Conservation (phyloP, 92 coral and sea anemone species). For the Phenganax subtilis region DNA sequence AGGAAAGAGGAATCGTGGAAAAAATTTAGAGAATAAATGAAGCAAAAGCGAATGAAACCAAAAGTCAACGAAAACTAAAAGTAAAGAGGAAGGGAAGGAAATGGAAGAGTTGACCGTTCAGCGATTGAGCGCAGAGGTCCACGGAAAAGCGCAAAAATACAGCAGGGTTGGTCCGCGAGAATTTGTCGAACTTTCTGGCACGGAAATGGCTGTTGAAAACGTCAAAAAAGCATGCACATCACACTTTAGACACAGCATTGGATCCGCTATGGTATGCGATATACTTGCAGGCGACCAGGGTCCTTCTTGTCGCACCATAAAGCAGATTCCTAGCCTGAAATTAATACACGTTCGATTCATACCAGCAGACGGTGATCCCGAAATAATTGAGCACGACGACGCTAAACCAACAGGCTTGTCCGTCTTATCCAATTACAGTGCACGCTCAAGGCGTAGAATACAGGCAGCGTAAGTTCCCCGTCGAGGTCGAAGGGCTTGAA, state of each 20-base stretch:
- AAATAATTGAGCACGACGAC: not conserved
- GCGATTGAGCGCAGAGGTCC: slow-evolving; percentile 22
- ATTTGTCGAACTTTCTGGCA: not conserved
- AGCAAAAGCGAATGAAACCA: not conserved
- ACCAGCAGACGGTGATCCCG: not conserved
- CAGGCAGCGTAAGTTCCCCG: not conserved
- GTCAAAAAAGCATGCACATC: slow-evolving; percentile 14
- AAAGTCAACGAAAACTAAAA: not conserved
- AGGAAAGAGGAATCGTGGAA: not conserved
- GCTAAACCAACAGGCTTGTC: not conserved
- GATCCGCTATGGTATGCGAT: slow-evolving; percentile 5
- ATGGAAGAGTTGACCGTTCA: slow-evolving; percentile 8
- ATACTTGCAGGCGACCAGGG: slow-evolving; percentile 28
- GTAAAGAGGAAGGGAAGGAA: not conserved
- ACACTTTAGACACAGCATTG: slow-evolving; percentile 1
- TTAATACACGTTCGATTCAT: slow-evolving; percentile 16
- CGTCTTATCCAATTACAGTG: no score
- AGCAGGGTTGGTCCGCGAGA: slow-evolving; percentile 10
- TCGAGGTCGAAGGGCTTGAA: not conserved
- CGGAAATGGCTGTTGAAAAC: slow-evolving; percentile 29
- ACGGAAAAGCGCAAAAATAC: slow-evolving; percentile 25
- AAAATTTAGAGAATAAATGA: slow-evolving; percentile 2
- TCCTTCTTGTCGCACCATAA: slow-evolving; percentile 9
- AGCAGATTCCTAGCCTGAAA: slow-evolving; percentile 1
- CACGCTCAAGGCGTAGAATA: no score